phyloP scores from a whole-genome alignment of 2,113 vertebrate species.

The Percopsis transmontana region DNA sequence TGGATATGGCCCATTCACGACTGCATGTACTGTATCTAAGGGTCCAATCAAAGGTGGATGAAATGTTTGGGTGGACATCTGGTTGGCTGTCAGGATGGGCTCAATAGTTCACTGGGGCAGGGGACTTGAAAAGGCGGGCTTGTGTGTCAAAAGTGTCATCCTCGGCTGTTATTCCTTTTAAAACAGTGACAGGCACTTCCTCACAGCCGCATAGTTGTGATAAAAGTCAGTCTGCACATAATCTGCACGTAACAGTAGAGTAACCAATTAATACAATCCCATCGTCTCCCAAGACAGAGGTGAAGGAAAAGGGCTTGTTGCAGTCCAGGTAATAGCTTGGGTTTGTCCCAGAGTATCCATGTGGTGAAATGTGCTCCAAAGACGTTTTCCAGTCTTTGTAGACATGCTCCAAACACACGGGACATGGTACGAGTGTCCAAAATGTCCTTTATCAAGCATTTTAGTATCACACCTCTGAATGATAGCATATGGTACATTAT shows the following conservation, averaged over 20 bases:
- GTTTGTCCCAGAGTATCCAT: conserved; percentile 17
- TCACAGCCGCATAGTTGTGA: conserved; percentile 9
- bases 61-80: conserved; percentile 81
- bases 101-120: conserved; percentile 53
- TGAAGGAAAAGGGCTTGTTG: not conserved
- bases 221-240: conserved; percentile 28
- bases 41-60: conserved; percentile 86
- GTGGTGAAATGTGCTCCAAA: not conserved
- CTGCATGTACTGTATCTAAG: conserved; percentile 86
- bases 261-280: conserved; percentile 17
- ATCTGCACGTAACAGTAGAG: not conserved
- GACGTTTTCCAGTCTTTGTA: conserved; percentile 1
- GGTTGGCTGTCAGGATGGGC: conserved; percentile 68
- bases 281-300: not conserved
- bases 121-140: conserved; percentile 38
- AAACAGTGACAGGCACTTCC: conserved; percentile 17
- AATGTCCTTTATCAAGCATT: conserved; percentile 30
- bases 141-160: conserved; percentile 34
- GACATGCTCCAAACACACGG: conserved; percentile 9
- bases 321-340: conserved; percentile 23
- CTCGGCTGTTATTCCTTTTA: conserved; percentile 45
- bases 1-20: conserved; percentile 81
- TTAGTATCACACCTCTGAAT: conserved; percentile 11
- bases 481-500: conserved; percentile 8
- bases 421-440: conserved; percentile 5